Evolutionary conservation across 1,140 invertebrate genomes (phyloP).

Genomic region (Heliconius hermathena): DNA sequence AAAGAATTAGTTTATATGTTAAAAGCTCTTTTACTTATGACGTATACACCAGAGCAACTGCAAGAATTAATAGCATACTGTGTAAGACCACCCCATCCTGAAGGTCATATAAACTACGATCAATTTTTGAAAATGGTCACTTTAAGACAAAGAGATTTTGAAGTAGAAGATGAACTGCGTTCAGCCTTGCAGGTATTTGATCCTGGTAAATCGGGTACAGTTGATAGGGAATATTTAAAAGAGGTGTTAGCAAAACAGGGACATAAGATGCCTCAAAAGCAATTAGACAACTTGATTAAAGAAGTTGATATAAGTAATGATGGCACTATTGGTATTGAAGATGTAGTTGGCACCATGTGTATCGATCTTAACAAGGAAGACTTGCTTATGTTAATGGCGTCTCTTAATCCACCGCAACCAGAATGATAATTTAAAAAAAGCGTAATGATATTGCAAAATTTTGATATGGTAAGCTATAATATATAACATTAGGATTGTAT

Average conservation of each 20-base stretch:
- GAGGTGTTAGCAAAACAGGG: slow-evolving; percentile 63
- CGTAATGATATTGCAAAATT: not conserved
- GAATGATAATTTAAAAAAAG: not conserved
- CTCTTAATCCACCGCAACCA: slow-evolving; percentile 44
- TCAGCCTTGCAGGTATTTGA: slow-evolving; percentile 66
- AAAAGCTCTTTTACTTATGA: slow-evolving; percentile 67
- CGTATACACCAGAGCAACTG: slow-evolving; percentile 68
- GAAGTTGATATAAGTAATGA: slow-evolving; percentile 75
- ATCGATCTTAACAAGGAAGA: slow-evolving; percentile 74
- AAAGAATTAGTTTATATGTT: slow-evolving; percentile 75
- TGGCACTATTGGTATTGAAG: slow-evolving; percentile 70
- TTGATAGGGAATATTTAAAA: slow-evolving; percentile 66
- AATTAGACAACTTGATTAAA: slow-evolving; percentile 67
- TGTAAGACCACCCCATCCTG: slow-evolving; percentile 64
- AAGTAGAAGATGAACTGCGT: slow-evolving; percentile 69
- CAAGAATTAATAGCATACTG: slow-evolving; percentile 66
- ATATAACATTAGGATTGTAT: too few relatives aligned
- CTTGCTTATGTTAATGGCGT: slow-evolving; percentile 56
- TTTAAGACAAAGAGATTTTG: slow-evolving; percentile 65
- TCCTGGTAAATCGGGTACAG: slow-evolving; percentile 53
- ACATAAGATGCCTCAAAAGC: slow-evolving; percentile 62
- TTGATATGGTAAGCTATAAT: not conserved
- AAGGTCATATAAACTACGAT: slow-evolving; percentile 68
- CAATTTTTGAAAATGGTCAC: slow-evolving; percentile 75
- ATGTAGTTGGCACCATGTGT: slow-evolving; percentile 72